Conservation (phyloP, 2,797 vertebrate species). For the Micropoecilia bifurca region DNA sequence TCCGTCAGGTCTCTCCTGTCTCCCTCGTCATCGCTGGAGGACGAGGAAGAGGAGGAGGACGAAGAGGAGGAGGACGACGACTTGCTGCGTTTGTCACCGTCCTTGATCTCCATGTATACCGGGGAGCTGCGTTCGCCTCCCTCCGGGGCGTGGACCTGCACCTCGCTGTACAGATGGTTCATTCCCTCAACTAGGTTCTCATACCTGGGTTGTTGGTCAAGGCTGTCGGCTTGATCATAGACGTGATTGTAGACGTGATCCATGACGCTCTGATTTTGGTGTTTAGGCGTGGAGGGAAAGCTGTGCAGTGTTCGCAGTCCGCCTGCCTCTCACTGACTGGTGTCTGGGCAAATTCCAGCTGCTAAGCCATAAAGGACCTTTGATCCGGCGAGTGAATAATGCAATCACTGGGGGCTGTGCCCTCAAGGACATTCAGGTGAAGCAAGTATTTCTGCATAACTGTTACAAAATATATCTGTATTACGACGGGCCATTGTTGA, state of each 20-base stretch:
- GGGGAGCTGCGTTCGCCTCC: slow-evolving; percentile 43
- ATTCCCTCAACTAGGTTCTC: slow-evolving; percentile 36
- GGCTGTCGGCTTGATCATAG: slow-evolving; percentile 37
- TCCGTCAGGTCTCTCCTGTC: background rate
- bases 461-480: background rate
- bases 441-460: background rate
- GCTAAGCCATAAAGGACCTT: slow-evolving; percentile 73
- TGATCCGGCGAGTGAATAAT: slow-evolving; percentile 60
- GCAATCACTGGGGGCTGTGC: background rate
- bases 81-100: slow-evolving; percentile 16
- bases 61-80: slow-evolving; percentile 41
- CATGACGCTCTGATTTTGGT: slow-evolving; percentile 39
- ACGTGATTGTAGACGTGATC: slow-evolving; percentile 61
- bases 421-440: slow-evolving; percentile 39
- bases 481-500: too few species aligned
- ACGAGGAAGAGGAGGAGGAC: slow-evolving; percentile 43
- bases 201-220: slow-evolving; percentile 1
- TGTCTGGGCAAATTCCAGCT: slow-evolving; percentile 58
- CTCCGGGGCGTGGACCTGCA: slow-evolving; percentile 43
- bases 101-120: slow-evolving; percentile 67
- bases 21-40: slow-evolving; percentile 40
- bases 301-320: slow-evolving; percentile 14
- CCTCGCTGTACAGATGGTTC: slow-evolving; percentile 56
- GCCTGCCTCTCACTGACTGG: slow-evolving; percentile 50
- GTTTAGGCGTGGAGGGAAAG: background rate